Evolutionary conservation across 2,113 vertebrate species (phyloP).

Genomic region (Guaruba guarouba): DNA sequence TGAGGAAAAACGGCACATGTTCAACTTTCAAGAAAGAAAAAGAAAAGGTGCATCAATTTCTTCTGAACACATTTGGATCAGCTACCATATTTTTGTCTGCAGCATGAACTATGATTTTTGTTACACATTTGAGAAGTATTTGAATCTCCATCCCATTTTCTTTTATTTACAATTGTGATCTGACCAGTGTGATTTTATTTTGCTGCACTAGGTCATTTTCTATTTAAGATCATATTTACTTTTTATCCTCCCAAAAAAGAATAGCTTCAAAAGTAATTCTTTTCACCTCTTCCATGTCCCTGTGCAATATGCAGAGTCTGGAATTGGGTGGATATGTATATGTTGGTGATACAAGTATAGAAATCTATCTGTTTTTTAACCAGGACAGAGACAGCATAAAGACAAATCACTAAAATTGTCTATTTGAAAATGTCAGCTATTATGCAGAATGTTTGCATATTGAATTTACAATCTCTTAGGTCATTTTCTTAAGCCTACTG

Average conservation of each 20-base stretch:
- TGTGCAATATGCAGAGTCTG: background rate
- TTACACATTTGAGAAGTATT: slow-evolving; percentile 25
- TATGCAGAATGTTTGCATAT: background rate
- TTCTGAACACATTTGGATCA: slow-evolving; percentile 34
- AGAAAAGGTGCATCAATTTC: slow-evolving; percentile 41
- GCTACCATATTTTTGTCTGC: slow-evolving; percentile 40
- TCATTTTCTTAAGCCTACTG: background rate
- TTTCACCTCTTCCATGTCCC: background rate
- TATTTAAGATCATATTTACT: background rate
- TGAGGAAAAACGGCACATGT: slow-evolving; percentile 36
- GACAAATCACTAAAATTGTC: background rate
- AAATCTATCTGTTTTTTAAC: background rate
- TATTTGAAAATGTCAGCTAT: background rate
- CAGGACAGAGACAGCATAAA: background rate
- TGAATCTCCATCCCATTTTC: slow-evolving; percentile 42
- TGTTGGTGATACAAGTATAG: background rate
- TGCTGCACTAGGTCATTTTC: slow-evolving; percentile 49
- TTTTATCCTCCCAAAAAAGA: background rate
- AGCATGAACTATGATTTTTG: slow-evolving; percentile 47
- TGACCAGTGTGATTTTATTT: slow-evolving; percentile 47
- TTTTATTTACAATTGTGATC: background rate
- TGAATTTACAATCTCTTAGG: background rate
- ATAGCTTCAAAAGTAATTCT: background rate
- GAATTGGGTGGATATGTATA: background rate
- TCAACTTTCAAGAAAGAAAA: slow-evolving; percentile 39